Conservation (phyloP, 2,888 invertebrate species). For the Sylvicola cinctus region DNA sequence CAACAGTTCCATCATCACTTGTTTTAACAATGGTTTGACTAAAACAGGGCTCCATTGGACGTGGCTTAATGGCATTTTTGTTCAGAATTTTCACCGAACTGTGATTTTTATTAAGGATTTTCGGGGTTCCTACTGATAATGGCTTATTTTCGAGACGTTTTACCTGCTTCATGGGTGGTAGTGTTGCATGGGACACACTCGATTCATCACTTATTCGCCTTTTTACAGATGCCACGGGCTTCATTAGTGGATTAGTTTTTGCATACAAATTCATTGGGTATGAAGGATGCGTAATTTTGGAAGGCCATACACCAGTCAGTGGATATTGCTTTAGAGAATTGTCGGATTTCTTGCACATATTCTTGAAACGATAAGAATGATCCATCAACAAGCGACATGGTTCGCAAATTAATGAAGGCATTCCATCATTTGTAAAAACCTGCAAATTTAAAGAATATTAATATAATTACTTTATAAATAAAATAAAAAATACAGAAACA, state of each 20-base stretch:
- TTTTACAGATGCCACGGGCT: no score
- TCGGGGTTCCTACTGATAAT: no score
- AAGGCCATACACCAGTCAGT: constrained; percentile 36
- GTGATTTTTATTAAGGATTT: not conserved
- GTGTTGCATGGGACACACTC: no score
- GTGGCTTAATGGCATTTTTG: constrained; percentile 17
- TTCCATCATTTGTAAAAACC: constrained; percentile 34
- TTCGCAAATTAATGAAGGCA: constrained; percentile 51
- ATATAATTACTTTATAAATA: no score
- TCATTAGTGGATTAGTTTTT: constrained; percentile 4
- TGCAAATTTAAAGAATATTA: constrained; percentile 6
- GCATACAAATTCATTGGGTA: constrained; percentile 26
- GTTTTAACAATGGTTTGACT: constrained; percentile 18
- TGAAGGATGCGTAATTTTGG: constrained; percentile 24
- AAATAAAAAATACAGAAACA: no score
- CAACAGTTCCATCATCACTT: constrained; percentile 19
- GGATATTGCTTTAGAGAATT: constrained; percentile 45
- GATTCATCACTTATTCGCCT: no score
- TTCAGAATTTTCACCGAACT: constrained; percentile 19
- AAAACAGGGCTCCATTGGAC: constrained; percentile 17
- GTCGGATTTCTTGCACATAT: constrained; percentile 53
- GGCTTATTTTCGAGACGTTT: no score
- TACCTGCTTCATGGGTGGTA: no score
- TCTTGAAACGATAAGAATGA: constrained; percentile 50
- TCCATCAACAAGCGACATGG: constrained; percentile 46